Evolutionary conservation across 2,113 vertebrate genomes (phyloP).

Genomic region (Camelus dromedarius): DNA sequence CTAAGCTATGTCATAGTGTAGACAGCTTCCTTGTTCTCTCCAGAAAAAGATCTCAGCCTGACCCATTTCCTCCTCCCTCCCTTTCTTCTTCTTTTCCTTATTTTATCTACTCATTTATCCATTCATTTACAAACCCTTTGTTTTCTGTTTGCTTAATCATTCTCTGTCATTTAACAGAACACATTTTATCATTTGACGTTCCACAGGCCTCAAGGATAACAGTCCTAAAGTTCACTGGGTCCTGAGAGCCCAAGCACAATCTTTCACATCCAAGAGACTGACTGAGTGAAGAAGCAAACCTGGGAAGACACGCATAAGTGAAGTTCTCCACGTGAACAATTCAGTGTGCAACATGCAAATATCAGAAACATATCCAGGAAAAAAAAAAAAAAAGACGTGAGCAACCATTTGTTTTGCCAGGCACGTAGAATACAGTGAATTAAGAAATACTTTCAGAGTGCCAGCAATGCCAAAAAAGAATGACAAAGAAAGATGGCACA

Average conservation of each 20-base stretch:
- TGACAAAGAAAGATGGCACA: not conserved
- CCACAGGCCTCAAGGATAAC: not conserved
- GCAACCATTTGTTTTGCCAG: not conserved
- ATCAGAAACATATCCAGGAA: not conserved
- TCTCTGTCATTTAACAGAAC: not conserved
- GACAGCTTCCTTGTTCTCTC: not conserved
- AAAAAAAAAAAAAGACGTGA: not conserved
- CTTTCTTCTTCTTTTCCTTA: not conserved
- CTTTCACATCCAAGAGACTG: not conserved
- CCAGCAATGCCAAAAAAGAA: not conserved
- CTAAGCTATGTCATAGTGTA: not conserved
- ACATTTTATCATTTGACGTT: slow-evolving; percentile 24
- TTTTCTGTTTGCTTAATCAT: not conserved
- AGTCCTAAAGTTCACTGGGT: not conserved
- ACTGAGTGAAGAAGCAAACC: not conserved
- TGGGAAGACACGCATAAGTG: not conserved
- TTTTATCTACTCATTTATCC: not conserved
- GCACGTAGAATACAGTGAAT: not conserved
- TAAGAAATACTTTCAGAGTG: not conserved
- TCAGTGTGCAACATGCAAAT: not conserved
- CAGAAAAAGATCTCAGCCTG: not conserved
- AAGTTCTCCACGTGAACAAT: not conserved
- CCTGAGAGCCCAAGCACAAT: not conserved
- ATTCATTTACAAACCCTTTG: not conserved
- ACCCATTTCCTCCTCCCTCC: not conserved